Percentiles rank a stretch among this genome's conserved stretches.
phyloP scores from a whole-genome alignment of 2,888 invertebrate genomes.

The Saturnia japonica region DNA sequence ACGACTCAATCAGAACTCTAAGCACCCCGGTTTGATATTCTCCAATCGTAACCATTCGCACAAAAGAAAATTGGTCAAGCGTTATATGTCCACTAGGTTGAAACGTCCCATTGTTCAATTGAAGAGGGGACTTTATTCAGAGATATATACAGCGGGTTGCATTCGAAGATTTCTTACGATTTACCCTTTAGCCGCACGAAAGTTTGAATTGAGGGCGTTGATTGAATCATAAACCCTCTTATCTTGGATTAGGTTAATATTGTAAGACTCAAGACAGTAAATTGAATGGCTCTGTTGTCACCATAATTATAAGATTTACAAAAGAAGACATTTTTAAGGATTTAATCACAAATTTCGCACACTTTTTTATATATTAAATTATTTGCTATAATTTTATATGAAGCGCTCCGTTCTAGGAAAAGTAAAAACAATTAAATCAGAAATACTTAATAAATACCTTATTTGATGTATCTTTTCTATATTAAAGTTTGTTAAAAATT shows the following conservation, averaged over 20 bases:
- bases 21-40: slow-evolving; percentile 70
- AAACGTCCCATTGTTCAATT: slow-evolving; percentile 72
- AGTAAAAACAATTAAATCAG: no score
- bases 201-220: slow-evolving; percentile 51
- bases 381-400: no score
- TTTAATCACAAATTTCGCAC: background rate
- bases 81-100: slow-evolving; percentile 76
- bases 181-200: slow-evolving; percentile 53
- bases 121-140: slow-evolving; percentile 67
- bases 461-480: no score
- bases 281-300: background rate
- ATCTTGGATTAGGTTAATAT: slow-evolving; percentile 45
- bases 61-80: slow-evolving; percentile 81
- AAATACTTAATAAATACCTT: no score
- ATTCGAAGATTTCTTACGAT: slow-evolving; percentile 54
- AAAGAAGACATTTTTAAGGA: background rate
- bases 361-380: no score
- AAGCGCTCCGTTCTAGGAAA: no score
- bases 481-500: no score
- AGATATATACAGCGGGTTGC: slow-evolving; percentile 67
- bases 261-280: slow-evolving; percentile 21
- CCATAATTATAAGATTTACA: background rate
- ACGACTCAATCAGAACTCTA: slow-evolving; percentile 69
- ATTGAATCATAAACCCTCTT: slow-evolving; percentile 52
- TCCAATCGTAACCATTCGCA: slow-evolving; percentile 71